Conservation (phyloP, 2,888 invertebrate genomes). For the Drosophila trichaetosa region DNA sequence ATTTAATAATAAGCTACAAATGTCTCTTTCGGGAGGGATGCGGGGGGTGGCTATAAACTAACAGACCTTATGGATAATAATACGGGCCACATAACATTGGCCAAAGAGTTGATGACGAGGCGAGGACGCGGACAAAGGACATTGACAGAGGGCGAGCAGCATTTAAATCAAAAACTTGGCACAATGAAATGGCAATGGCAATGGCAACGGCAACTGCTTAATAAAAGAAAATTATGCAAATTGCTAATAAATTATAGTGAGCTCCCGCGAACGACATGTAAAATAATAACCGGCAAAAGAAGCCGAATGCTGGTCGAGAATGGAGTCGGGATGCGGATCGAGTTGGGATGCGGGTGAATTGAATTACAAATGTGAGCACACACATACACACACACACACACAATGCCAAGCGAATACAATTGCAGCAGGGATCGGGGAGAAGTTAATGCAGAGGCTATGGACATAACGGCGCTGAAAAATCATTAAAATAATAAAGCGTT, state of each 20-base stretch:
- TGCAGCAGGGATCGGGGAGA: slow-evolving; percentile 24
- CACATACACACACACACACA: background rate
- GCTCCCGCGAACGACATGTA: slow-evolving; percentile 75
- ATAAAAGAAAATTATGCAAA: slow-evolving; percentile 81
- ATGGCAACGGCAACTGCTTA: slow-evolving; percentile 67
- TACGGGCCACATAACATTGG: slow-evolving; percentile 67
- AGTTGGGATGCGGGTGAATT: slow-evolving; percentile 55
- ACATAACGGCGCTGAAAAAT: slow-evolving; percentile 67
- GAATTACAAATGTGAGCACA: slow-evolving; percentile 79
- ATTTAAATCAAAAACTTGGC: slow-evolving; percentile 65
- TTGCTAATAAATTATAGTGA: slow-evolving; percentile 81
- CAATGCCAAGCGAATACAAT: slow-evolving; percentile 34
- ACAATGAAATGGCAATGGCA: slow-evolving; percentile 56
- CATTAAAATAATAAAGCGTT: slow-evolving; percentile 74
- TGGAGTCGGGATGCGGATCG: slow-evolving; percentile 18
- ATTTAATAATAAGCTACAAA: slow-evolving; percentile 64
- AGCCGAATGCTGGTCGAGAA: slow-evolving; percentile 24
- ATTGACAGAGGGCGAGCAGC: slow-evolving; percentile 40
- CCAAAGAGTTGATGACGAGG: slow-evolving; percentile 64
- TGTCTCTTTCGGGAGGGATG: slow-evolving; percentile 11
- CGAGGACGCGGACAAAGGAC: slow-evolving; percentile 13
- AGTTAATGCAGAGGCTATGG: slow-evolving; percentile 31
- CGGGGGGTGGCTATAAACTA: slow-evolving; percentile 48
- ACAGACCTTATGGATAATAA: slow-evolving; percentile 61
- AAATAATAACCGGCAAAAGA: slow-evolving; percentile 71